phyloP scores from a whole-genome alignment of 2,797 vertebrate species.

The Notolepis coatsorum region DNA sequence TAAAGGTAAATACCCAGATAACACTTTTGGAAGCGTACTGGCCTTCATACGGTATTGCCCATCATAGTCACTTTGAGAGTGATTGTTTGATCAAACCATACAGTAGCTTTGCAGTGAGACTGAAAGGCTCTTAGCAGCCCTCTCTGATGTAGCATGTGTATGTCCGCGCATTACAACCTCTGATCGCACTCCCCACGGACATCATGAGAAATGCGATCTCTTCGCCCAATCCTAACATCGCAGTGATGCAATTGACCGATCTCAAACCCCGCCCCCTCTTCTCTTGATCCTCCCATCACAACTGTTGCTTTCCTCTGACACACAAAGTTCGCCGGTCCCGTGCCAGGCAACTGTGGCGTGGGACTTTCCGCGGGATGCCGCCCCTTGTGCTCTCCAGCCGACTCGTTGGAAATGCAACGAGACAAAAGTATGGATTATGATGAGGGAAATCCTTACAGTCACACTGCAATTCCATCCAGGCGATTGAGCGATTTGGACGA shows the following conservation, averaged over 20 bases:
- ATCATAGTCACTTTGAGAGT: not conserved
- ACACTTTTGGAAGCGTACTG: not conserved
- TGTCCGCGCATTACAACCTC: not conserved
- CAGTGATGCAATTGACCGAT: slow-evolving; percentile 14
- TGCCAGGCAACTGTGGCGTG: slow-evolving; percentile 6
- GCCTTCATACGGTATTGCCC: not conserved
- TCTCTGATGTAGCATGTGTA: not conserved
- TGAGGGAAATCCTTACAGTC: slow-evolving; percentile 39
- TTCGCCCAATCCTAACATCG: slow-evolving; percentile 4
- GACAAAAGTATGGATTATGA: not conserved
- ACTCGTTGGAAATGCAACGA: slow-evolving; percentile 37
- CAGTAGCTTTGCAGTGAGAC: not conserved
- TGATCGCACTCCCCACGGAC: slow-evolving; percentile 16
- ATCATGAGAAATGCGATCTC: slow-evolving; percentile 15
- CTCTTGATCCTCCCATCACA: no score
- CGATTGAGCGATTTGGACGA: slow-evolving; percentile 30
- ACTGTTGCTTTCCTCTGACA: no score
- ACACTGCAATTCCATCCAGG: slow-evolving; percentile 19
- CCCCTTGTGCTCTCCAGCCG: slow-evolving; percentile 26
- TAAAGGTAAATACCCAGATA: slow-evolving; percentile 45
- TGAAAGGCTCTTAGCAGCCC: not conserved
- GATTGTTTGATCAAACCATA: not conserved
- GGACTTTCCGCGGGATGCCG: slow-evolving; percentile 11
- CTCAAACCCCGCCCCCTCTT: no score
- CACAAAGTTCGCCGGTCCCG: no score